phyloP scores from a whole-genome alignment of 2,888 invertebrate species.

The Aporophyla nigra region DNA sequence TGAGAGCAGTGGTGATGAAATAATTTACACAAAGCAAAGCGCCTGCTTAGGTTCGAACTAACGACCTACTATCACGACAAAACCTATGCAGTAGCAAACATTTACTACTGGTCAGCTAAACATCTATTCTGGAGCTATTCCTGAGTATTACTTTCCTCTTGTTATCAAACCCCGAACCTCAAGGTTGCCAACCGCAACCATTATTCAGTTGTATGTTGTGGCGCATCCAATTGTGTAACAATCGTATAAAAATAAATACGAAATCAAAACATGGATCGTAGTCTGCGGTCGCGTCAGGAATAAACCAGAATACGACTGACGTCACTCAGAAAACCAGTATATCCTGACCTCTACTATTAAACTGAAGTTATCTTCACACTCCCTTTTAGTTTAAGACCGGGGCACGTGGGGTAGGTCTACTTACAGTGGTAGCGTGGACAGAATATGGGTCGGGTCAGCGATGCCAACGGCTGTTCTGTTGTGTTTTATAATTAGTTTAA shows the following conservation, averaged over 20 bases:
- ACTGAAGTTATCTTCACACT: slow-evolving; percentile 6
- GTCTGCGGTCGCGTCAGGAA: slow-evolving; percentile 63
- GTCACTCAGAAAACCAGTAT: slow-evolving; percentile 63
- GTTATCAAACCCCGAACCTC: not conserved
- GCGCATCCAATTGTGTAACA: slow-evolving; percentile 41
- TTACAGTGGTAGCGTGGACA: slow-evolving; percentile 53
- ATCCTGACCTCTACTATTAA: slow-evolving; percentile 48
- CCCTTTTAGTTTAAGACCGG: not conserved
- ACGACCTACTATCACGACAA: too few relatives aligned
- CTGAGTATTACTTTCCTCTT: not conserved
- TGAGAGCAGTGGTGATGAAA: too few relatives aligned
- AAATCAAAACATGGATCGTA: slow-evolving; percentile 60
- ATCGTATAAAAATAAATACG: slow-evolving; percentile 47
- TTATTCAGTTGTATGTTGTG: slow-evolving; percentile 10
- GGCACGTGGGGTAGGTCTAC: slow-evolving; percentile 52
- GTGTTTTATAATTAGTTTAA: slow-evolving; percentile 71
- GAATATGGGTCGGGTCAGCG: slow-evolving; percentile 75
- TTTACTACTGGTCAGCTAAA: too few relatives aligned
- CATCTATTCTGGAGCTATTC: not conserved
- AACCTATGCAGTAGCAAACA: not conserved
- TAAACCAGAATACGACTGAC: slow-evolving; percentile 60
- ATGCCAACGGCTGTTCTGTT: slow-evolving; percentile 63
- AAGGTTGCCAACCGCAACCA: slow-evolving; percentile 22
- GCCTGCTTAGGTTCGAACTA: too few relatives aligned
- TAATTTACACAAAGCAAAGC: too few relatives aligned